Base-by-base conservation (phyloP, 2,797 vertebrate species). In the Caiman crocodilus region DNA sequence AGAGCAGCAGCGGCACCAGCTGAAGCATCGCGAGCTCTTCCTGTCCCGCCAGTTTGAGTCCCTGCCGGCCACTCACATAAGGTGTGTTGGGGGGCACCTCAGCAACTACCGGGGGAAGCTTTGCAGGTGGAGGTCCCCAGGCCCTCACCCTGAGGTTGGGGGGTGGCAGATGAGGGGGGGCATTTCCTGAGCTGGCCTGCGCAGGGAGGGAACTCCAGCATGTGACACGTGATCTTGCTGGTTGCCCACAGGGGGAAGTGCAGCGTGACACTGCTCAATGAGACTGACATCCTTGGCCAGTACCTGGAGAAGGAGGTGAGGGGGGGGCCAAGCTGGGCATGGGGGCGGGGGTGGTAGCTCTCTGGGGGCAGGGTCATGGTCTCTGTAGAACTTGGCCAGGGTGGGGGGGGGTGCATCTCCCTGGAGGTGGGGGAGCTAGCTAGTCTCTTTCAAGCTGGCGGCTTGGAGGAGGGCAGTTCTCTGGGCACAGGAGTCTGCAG, bases 191-290 rank as follows among this genome's bases (percentile, higher is more conserved):
- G 32, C 32, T 35, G 32, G 32, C 32, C 32, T 35, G 32, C 4
- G 32, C 32, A 35, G 32, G 32, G 32, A 23, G 59, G 59, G 20
- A 8, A 23, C 59, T 23, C 11, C 8, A 71, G 35, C 69, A 4
- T 42, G 7, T 63, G 82, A 89, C 60, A 50, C n/a, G 14, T 73
- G 20, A 2, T 14, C 7, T 76, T 88, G 6, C 20, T 78, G 7
- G 76, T 30, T 50, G 74, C 63, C 84, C 87, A 2, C 96, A 99
- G 99, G 93, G 99, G 99, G 25, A 99, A 99, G 94, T 99, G 99
- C 97, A 99, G 99, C 1, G 99, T 99, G 92, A 99, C 99, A 5
- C 98, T 99, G 63, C 98, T 99, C 92, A 99, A 99, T n/a, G 99
- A 99, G 95, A 99, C 99, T 0, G 99, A 99, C 60, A 98, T 99